Percentiles rank a stretch among this genome's conserved stretches.
These are phyloP conservation scores for Pararge aegeria DNA, from an alignment of 1,140 invertebrate species.

Conservation along the genomic window DNA sequence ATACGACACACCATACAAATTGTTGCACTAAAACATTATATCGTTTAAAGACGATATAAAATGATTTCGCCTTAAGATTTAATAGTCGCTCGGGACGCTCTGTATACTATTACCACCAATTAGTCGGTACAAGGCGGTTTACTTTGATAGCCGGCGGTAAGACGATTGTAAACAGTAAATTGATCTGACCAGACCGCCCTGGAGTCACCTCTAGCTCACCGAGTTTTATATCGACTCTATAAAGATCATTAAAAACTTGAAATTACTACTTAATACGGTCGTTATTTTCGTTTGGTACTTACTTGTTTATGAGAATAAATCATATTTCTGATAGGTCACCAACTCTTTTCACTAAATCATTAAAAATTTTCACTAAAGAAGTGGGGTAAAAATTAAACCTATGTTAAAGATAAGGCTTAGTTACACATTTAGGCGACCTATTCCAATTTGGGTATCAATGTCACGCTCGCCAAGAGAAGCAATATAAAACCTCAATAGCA, in stretches of 20 bases:
- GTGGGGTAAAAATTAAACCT: too few species aligned
- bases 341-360: too few species aligned
- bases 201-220: conserved; percentile 15
- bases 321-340: not conserved
- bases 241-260: conserved; percentile 1
- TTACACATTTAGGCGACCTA: too few species aligned
- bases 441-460: too few species aligned
- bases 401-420: too few species aligned
- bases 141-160: conserved; percentile 58
- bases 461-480: too few species aligned
- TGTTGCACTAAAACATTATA: conserved; percentile 4
- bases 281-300: not conserved
- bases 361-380: too few species aligned
- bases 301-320: not conserved
- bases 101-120: conserved; percentile 66
- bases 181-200: conserved; percentile 57
- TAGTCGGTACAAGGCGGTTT: conserved; percentile 52
- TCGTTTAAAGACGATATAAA: conserved; percentile 22
- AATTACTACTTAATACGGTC: not conserved
- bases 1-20: not conserved
- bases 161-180: conserved; percentile 64
- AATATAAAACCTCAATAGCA: too few species aligned
- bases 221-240: conserved; percentile 13
- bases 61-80: conserved; percentile 39
- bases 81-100: conserved; percentile 35